Conservation (phyloP, 2,113 vertebrate genomes). For the Phalacrocorax brasilianus region DNA sequence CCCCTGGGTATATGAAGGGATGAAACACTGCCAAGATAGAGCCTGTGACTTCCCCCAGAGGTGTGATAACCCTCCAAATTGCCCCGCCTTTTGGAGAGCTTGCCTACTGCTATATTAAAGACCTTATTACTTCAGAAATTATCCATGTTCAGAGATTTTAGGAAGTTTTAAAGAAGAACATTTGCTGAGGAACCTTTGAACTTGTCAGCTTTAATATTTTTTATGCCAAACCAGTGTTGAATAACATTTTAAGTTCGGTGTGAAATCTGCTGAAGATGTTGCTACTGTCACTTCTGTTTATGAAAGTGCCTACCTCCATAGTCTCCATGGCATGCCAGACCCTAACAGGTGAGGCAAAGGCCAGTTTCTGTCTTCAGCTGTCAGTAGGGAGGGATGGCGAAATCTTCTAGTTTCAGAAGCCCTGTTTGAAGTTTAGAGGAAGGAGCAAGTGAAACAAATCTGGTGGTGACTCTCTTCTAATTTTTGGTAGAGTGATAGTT, state of each 20-base stretch:
- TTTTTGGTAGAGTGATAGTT: neutral
- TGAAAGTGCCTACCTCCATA: neutral
- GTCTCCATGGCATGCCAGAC: neutral
- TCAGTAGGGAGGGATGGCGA: neutral
- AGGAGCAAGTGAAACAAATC: neutral
- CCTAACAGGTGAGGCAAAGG: neutral
- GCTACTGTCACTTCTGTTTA: neutral
- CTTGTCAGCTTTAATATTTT: neutral
- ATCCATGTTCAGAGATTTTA: neutral
- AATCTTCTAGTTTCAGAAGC: neutral
- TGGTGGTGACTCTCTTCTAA: neutral
- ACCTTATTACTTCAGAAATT: neutral
- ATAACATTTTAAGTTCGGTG: neutral
- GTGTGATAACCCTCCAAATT: constrained; percentile 8
- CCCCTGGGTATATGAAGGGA: constrained; percentile 22
- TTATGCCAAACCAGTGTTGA: neutral
- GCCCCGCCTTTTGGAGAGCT: neutral
- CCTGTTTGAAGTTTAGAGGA: neutral
- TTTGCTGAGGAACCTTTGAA: neutral
- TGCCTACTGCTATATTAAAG: neutral
- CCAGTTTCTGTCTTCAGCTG: neutral
- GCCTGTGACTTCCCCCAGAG: constrained; percentile 47
- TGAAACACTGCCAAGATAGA: constrained; percentile 29
- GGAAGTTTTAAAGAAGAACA: neutral
- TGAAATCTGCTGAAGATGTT: neutral